Evolutionary conservation across 1,140 invertebrate genomes (phyloP).

Genomic region (Lineus longissimus): DNA sequence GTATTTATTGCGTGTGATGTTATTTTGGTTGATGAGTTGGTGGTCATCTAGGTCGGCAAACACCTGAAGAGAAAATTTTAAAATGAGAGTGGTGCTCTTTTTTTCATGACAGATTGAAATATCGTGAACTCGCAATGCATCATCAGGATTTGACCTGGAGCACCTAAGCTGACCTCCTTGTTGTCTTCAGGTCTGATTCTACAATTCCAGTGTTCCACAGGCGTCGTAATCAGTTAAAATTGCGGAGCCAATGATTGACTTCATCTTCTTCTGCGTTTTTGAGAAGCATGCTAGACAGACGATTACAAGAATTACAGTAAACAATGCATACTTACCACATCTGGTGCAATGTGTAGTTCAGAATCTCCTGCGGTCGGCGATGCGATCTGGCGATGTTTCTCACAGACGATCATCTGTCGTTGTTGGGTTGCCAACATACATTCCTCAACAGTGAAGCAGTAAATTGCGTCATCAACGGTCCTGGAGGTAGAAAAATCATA

Average conservation of each 20-base stretch:
- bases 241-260: too few relatives aligned
- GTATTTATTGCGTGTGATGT: conserved; percentile 71
- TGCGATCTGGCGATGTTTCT: conserved; percentile 38
- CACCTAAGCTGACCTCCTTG: too few relatives aligned
- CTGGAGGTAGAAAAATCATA: too few relatives aligned
- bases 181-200: too few relatives aligned
- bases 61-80: conserved; percentile 62
- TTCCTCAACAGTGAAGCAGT: conserved; percentile 81
- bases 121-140: too few relatives aligned
- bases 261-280: too few relatives aligned
- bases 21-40: conserved; percentile 70
- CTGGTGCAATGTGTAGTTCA: conserved; percentile 74
- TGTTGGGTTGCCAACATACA: conserved; percentile 81
- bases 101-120: too few relatives aligned
- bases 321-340: conserved; percentile 62
- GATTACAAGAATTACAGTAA: too few relatives aligned
- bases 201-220: too few relatives aligned
- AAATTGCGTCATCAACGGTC: conserved; percentile 28
- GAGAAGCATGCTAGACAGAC: neutral
- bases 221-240: too few relatives aligned
- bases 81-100: too few relatives aligned
- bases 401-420: conserved; percentile 55
- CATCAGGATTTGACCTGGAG: too few relatives aligned
- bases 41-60: conserved; percentile 83
- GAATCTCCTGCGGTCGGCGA: conserved; percentile 56